Percentiles rank a stretch among this genome's conserved stretches.
These are phyloP conservation scores for Nesospiza acunhae DNA, from an alignment of 2,113 vertebrate genomes.

Conservation along the genomic window DNA sequence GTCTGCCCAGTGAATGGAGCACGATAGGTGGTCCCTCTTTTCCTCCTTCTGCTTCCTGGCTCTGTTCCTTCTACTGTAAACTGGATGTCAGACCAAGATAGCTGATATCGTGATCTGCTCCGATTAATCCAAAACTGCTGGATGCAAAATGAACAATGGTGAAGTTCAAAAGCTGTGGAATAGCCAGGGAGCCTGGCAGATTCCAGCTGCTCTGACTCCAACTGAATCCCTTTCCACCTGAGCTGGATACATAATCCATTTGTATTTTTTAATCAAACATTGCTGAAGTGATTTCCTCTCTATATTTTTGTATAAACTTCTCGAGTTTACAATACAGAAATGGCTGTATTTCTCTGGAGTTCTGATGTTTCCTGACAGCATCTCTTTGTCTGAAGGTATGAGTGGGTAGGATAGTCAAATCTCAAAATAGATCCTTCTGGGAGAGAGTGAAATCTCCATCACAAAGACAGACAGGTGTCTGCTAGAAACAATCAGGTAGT, in stretches of 20 bases:
- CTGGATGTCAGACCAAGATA: neutral
- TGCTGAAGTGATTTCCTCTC: neutral
- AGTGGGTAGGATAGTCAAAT: slow-evolving; percentile 1
- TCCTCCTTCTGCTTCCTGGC: neutral
- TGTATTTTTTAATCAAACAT: neutral
- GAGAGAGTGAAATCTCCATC: neutral
- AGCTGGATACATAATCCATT: neutral
- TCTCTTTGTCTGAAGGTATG: neutral
- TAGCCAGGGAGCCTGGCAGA: neutral
- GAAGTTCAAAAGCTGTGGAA: neutral
- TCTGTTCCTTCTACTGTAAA: neutral
- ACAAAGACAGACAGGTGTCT: neutral
- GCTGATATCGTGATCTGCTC: neutral
- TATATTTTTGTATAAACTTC: neutral
- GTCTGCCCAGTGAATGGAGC: neutral
- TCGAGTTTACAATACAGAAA: neutral
- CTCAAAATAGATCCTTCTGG: neutral
- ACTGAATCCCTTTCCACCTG: neutral
- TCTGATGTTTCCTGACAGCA: neutral
- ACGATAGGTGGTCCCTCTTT: neutral
- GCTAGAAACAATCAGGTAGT: neutral
- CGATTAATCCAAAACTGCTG: neutral
- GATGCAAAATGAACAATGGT: neutral
- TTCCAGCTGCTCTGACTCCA: neutral
- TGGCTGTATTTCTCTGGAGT: neutral